Conservation (phyloP, 1,140 invertebrate species). For the Zophobas atratus region DNA sequence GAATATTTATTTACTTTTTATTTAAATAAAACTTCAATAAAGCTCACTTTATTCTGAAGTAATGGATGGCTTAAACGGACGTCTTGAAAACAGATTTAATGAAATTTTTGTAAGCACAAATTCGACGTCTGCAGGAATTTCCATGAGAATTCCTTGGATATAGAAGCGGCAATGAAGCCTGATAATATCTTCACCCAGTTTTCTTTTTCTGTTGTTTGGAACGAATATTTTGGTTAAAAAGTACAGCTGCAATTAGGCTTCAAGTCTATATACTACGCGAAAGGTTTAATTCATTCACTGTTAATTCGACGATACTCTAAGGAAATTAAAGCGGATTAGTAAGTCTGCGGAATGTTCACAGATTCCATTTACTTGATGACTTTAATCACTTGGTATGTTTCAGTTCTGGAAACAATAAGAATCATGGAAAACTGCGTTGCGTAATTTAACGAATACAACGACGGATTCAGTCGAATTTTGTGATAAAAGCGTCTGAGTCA, state of each 20-base stretch:
- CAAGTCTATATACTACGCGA: neutral
- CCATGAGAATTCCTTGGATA: constrained; percentile 5
- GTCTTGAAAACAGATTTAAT: neutral
- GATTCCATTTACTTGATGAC: constrained; percentile 29
- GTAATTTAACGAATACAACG: too few relatives aligned
- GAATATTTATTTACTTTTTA: too few relatives aligned
- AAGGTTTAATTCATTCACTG: neutral
- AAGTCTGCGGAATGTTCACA: constrained; percentile 1
- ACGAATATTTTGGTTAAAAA: too few relatives aligned
- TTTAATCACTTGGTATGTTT: constrained; percentile 4
- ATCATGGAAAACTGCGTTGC: too few relatives aligned
- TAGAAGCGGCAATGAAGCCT: neutral
- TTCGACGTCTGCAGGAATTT: neutral
- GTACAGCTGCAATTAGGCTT: neutral
- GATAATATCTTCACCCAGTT: constrained; percentile 15
- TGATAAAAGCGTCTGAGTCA: too few relatives aligned
- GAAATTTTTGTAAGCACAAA: constrained; percentile 6
- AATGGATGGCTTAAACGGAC: neutral
- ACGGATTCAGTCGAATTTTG: too few relatives aligned
- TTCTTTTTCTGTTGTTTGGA: neutral
- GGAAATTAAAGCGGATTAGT: constrained; percentile 7
- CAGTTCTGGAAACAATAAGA: too few relatives aligned
- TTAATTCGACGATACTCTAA: constrained; percentile 2
- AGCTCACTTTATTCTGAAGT: neutral
- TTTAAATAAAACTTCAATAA: too few relatives aligned